Base-by-base conservation (phyloP, 2,888 invertebrate genomes). In the Andrena flavipes region DNA sequence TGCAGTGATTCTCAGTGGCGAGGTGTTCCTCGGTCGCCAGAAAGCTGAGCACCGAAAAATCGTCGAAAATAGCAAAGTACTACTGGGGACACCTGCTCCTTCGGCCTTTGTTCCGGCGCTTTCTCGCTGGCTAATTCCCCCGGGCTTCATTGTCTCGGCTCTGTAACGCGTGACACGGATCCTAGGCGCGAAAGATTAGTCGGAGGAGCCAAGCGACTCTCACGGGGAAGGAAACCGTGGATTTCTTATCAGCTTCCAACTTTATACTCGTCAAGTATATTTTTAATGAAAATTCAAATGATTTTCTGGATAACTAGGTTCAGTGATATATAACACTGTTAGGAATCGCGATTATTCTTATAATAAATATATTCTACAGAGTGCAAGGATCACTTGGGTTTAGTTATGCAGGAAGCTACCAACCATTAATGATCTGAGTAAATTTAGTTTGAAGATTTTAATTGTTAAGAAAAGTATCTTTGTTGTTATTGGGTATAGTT, bases 1-100 rank as follows among this genome's bases (percentile, higher is more conserved):
- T 72, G 64, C 92, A 93, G 93, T 91, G 93, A 89, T 89, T 91
- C 93, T 93, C 93, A 93, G 77, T 75, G 62, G 16, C 49, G 29
- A 33, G 70, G 54, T 77, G 65, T 48, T 42, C 62, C 35, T 49
- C 20, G 59, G 23, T 48, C 2, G 48, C 16, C 29, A n/a, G 13
- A 42, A 48, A 48, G 29, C 2, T 26, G 13, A 16, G 10, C 16
- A 26, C 20, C 62, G 33, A 49, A 69, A 64, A 64, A 20, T 2
- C 1, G 51, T 60, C 60, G 73, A 79, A 42, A 86, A 69, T 65
- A 42, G 33, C 71, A 33, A 42, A 63, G 75, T 48, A n/a, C 23
- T 54, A 65, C 49, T 42, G 42, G 65, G 49, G 73, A 26, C 62
- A 63, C 73, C 59, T 23, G 67, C 23, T 63, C 23, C 51, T 59